Evolutionary conservation across 2,797 vertebrate species (phyloP), one percentile per base, ranked within the genome.

Genomic region (Etheostoma nigrum): DNA sequence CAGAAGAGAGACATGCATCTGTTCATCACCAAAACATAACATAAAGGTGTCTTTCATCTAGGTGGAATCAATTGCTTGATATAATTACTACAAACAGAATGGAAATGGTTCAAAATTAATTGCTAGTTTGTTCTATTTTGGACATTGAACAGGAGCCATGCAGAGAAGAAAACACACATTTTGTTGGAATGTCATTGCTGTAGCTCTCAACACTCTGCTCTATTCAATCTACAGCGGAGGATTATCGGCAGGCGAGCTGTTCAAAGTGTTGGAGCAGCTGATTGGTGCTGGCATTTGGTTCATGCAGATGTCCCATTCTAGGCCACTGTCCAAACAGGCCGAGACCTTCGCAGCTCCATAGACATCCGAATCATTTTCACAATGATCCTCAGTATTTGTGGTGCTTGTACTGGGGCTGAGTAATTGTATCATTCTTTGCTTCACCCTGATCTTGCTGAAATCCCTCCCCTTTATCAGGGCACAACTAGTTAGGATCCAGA

Each of bases 281-380:
- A 68, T 58, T 47, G 10, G n/a, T 21, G 65, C 61, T 42, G 52
- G 53, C 45, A n/a, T 33, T 16, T 57, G 58, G 25, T 68, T 62
- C 12, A 59, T 71, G 80, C 54, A 66, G 1, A 82, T 61, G 59
- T 61, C 36, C 61, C 12, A 0, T 15, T 72, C 55, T 13, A 21
- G 78, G 80, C 77, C 15, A 2, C 14, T 55, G 14, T 85, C 82
- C 82, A 84, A 90, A 62, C 21, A 55, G 12, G 47, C 68, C 1
- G 15, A 36, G 36, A 82, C 61, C 80, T 82, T 71, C 60, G 4
- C 21, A 64, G 36, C 27, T 54, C 51, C 59, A 71, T 23, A 57
- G 27, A 58, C 11, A 63, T 66, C 12, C 18, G 53, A 71, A 12
- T 52, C 16, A 1, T 68, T 79, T 74, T 54, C 6, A 52, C 1